phyloP scores from a whole-genome alignment of 2,797 vertebrate species.

The Scolopax rusticola region DNA sequence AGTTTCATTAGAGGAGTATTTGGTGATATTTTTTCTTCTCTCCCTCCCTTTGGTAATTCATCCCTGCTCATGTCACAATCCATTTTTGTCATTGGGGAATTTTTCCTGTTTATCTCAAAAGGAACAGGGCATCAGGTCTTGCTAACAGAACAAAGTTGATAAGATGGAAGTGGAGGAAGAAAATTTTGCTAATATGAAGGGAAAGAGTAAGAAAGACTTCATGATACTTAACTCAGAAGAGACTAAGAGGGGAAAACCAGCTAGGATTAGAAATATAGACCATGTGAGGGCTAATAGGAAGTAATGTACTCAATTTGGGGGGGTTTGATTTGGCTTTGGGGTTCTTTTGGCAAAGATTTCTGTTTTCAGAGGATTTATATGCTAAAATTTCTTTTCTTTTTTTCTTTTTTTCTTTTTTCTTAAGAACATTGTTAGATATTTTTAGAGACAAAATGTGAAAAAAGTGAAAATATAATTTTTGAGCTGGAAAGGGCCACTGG shows the following conservation, averaged over 20 bases:
- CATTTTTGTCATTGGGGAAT: not conserved
- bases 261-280: not conserved
- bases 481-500: not conserved
- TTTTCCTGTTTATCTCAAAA: not conserved
- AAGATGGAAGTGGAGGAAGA: not conserved
- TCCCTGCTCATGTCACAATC: not conserved
- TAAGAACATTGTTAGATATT: not conserved
- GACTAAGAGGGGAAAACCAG: not conserved
- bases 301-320: not conserved
- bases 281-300: not conserved
- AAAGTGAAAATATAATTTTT: not conserved
- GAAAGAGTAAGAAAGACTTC: not conserved
- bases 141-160: not conserved
- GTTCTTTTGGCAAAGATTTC: not conserved
- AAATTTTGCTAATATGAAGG: not conserved
- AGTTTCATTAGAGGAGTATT: conserved; percentile 32
- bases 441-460: not conserved
- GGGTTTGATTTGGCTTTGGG: not conserved
- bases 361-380: not conserved
- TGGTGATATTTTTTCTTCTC: not conserved
- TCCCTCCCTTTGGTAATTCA: not conserved
- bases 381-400: not conserved
- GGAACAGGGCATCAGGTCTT: not conserved
- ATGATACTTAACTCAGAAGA: not conserved
- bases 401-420: not conserved